A percentile compares a stretch with the other conserved stretches of the same genome.
Conservation (phyloP, 2,888 invertebrate genomes). For the Parnassius mnemosyne region DNA sequence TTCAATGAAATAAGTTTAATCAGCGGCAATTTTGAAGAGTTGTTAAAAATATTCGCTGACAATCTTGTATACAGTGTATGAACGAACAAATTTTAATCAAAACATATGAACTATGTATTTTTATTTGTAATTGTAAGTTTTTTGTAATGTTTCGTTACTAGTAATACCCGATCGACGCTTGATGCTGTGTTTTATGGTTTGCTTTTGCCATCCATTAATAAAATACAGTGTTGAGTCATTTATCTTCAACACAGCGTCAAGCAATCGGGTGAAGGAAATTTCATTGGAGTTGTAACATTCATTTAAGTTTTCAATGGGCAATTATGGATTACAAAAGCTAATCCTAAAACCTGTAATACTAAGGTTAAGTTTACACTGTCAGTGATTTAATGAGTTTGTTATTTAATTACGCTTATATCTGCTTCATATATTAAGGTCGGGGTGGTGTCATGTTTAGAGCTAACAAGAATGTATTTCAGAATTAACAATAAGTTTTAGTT, state of each 20-base stretch:
- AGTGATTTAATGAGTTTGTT: neutral
- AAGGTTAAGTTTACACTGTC: conserved; percentile 13
- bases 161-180: conserved; percentile 2
- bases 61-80: conserved; percentile 16
- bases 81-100: conserved; percentile 1
- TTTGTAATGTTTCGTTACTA: conserved; percentile 2
- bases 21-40: neutral
- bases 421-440: neutral
- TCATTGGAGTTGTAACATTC: neutral
- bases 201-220: neutral
- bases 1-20: neutral
- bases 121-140: neutral
- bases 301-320: neutral
- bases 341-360: neutral
- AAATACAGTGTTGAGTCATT: neutral
- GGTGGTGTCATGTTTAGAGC: neutral
- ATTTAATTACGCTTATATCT: neutral
- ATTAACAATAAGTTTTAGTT: conserved; percentile 8
- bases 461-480: conserved; percentile 5
- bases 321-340: conserved; percentile 4
- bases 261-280: neutral
- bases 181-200: conserved; percentile 8
- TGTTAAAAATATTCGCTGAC: neutral
- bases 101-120: conserved; percentile 2
- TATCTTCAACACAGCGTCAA: neutral